Conservation (phyloP, 2,113 vertebrate species). For the Syngnathus typhle region DNA sequence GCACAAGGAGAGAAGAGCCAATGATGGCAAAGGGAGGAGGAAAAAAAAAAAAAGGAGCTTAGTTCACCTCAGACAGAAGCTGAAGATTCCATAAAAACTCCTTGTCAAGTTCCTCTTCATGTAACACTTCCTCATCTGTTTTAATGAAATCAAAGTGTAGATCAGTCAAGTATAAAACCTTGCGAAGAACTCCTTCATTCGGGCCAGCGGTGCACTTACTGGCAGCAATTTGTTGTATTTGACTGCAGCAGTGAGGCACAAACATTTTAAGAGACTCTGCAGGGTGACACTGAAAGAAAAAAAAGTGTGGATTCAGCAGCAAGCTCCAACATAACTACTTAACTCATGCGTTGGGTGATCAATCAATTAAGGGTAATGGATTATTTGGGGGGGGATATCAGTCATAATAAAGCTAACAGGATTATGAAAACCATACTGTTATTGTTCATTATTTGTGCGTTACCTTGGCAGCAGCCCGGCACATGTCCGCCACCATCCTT, state of each 20-base stretch:
- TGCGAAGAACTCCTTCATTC: background rate
- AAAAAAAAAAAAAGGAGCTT: background rate
- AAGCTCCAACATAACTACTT: background rate
- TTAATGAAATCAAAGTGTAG: constrained; percentile 35
- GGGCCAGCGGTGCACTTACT: constrained; percentile 76
- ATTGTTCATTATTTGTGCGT: constrained; percentile 1
- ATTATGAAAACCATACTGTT: background rate
- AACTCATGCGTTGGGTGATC: background rate
- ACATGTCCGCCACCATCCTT: constrained; percentile 97
- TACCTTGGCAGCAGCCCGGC: constrained; percentile 92
- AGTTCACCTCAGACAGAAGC: constrained; percentile 89
- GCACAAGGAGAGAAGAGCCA: background rate
- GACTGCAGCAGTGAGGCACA: constrained; percentile 90
- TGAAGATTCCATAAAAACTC: constrained; percentile 96
- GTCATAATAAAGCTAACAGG: background rate
- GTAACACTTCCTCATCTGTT: constrained; percentile 90
- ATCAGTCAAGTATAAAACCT: background rate
- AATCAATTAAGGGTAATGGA: background rate
- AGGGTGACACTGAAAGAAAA: constrained; percentile 82
- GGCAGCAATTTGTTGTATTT: constrained; percentile 88
- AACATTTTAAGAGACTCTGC: constrained; percentile 90
- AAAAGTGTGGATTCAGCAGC: background rate
- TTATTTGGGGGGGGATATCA: background rate
- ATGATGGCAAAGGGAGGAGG: background rate
- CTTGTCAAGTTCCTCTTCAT: constrained; percentile 95